A percentile compares a stretch with the other conserved stretches of the same genome.
Evolutionary conservation across 1,140 invertebrate species (phyloP).

Genomic region (Chymomyza costata): DNA sequence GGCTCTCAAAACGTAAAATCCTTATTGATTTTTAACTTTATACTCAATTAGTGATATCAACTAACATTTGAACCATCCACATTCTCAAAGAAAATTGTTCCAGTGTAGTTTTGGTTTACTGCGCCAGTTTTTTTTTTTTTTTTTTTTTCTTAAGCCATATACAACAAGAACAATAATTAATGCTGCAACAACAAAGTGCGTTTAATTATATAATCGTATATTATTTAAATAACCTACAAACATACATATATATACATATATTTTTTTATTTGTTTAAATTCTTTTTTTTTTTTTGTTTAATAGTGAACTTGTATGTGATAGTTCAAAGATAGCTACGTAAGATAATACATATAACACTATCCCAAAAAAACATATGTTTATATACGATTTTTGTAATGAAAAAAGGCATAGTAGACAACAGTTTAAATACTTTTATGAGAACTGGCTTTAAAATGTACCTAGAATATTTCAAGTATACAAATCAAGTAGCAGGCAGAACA

Average conservation of each 20-base stretch:
- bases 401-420: too few relatives aligned
- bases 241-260: too few relatives aligned
- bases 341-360: slow-evolving; percentile 30
- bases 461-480: too few relatives aligned
- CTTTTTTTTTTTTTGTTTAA: slow-evolving; percentile 31
- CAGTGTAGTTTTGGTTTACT: too few relatives aligned
- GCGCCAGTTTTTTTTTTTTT: too few relatives aligned
- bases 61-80: not conserved
- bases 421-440: too few relatives aligned
- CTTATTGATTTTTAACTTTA: too few relatives aligned
- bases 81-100: not conserved
- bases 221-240: slow-evolving; percentile 2
- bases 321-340: slow-evolving; percentile 70
- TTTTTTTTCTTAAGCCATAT: not conserved
- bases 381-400: too few relatives aligned
- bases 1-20: too few relatives aligned
- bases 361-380: slow-evolving; percentile 3
- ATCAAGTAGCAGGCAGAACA: too few relatives aligned
- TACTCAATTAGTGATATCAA: slow-evolving; percentile 9
- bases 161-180: slow-evolving; percentile 3
- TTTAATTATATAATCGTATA: slow-evolving; percentile 17
- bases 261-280: slow-evolving; percentile 12
- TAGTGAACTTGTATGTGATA: slow-evolving; percentile 74
- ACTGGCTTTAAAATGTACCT: not conserved
- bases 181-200: slow-evolving; percentile 18